Evolutionary conservation across 1,140 invertebrate species (phyloP).

Genomic region (Leptonema lineaticorne): DNA sequence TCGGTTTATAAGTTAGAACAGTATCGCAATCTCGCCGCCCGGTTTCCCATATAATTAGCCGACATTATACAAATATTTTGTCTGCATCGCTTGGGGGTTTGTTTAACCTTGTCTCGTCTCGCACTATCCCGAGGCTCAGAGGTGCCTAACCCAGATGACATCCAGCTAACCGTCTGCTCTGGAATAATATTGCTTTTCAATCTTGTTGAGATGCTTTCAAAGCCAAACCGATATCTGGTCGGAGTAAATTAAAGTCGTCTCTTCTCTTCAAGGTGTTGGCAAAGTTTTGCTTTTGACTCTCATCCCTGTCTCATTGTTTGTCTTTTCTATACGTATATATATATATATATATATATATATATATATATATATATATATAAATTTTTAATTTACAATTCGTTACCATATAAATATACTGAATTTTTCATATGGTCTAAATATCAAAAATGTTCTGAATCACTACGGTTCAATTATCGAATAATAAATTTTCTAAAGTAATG

Average conservation of each 20-base stretch:
- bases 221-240: neutral
- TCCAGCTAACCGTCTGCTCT: neutral
- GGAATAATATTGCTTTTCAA: slow-evolving; percentile 13
- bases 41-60: slow-evolving; percentile 36
- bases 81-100: slow-evolving; percentile 30
- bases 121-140: neutral
- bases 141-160: slow-evolving; percentile 16
- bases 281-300: too few species aligned
- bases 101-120: slow-evolving; percentile 36
- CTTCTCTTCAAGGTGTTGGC: neutral
- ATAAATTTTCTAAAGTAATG: too few species aligned
- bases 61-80: slow-evolving; percentile 40
- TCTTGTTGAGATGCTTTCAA: neutral
- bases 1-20: slow-evolving; percentile 1
- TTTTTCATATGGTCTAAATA: too few species aligned
- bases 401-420: too few species aligned
- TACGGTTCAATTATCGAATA: too few species aligned
- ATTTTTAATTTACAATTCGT: too few species aligned
- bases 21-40: slow-evolving; percentile 22
- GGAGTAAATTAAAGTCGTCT: neutral
- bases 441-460: too few species aligned
- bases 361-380: too few species aligned
- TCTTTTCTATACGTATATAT: too few species aligned
- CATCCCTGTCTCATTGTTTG: too few species aligned
- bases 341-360: too few species aligned